Percentiles rank a stretch among this genome's conserved stretches.
Evolutionary conservation across 2,797 vertebrate species (phyloP).

Genomic region (Aldrovandia affinis): DNA sequence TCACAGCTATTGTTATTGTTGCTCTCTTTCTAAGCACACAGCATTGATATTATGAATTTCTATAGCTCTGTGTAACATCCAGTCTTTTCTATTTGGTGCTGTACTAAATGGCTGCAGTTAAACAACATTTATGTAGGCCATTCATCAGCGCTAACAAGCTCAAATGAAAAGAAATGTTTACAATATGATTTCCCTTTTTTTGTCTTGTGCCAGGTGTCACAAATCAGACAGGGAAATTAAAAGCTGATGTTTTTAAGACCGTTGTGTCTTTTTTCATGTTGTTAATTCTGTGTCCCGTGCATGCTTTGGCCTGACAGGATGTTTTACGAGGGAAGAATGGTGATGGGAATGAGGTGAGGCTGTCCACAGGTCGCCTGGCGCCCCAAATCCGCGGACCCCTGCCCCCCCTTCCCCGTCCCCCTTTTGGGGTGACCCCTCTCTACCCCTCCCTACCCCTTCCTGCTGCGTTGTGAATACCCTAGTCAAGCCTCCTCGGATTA

Average conservation of each 20-base stretch:
- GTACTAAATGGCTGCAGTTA: neutral
- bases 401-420: neutral
- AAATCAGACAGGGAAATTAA: neutral
- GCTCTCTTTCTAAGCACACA: neutral
- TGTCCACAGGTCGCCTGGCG: neutral
- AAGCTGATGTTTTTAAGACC: neutral
- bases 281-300: neutral
- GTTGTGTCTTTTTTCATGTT: neutral
- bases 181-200: neutral
- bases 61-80: neutral
- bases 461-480: neutral
- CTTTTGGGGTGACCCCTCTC: neutral
- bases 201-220: neutral
- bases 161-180: neutral
- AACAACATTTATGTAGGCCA: neutral
- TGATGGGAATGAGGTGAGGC: too few relatives aligned
- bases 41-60: neutral
- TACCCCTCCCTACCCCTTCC: neutral
- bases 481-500: too few relatives aligned
- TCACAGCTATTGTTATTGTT: neutral
- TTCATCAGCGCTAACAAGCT: constrained; percentile 1
- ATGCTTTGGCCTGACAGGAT: neutral
- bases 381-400: neutral
- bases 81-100: neutral
- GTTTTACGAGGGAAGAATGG: constrained; percentile 1